These are phyloP conservation scores for Drosophila cracens DNA, from an alignment of 2,888 invertebrate genomes.

Conservation along the genomic window DNA sequence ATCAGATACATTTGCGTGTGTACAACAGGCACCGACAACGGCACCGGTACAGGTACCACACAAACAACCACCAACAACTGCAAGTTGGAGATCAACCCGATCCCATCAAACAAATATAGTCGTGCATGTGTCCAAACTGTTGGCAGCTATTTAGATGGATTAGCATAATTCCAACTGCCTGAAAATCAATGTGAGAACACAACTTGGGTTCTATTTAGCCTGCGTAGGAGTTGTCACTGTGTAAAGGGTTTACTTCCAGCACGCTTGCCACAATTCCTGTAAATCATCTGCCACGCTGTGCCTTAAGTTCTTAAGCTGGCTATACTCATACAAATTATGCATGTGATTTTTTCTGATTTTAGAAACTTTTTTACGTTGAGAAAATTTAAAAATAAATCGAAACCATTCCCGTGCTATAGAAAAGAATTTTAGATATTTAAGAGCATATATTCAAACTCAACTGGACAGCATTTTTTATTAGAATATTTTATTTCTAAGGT, in stretches of 20 bases:
- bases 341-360: not conserved
- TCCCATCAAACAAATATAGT: constrained; percentile 66
- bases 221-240: constrained; percentile 47
- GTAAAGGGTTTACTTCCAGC: constrained; percentile 32
- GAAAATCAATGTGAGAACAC: constrained; percentile 73
- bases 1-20: constrained; percentile 60
- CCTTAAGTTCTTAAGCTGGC: constrained; percentile 17
- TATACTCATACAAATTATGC: not conserved
- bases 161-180: constrained; percentile 68
- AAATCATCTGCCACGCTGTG: constrained; percentile 29
- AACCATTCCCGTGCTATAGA: not conserved
- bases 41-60: constrained; percentile 20
- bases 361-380: not conserved
- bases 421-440: not conserved
- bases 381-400: not conserved
- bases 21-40: constrained; percentile 40
- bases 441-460: not conserved
- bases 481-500: not conserved
- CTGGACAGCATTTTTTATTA: not conserved
- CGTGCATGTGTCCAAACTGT: constrained; percentile 72
- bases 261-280: not conserved
- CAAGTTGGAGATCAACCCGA: constrained; percentile 48
- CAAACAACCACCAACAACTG: constrained; percentile 9
- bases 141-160: constrained; percentile 80
- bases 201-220: constrained; percentile 19